These are phyloP conservation scores for Tor tambroides DNA, from an alignment of 2,113 vertebrate genomes.

Conservation along the genomic window DNA sequence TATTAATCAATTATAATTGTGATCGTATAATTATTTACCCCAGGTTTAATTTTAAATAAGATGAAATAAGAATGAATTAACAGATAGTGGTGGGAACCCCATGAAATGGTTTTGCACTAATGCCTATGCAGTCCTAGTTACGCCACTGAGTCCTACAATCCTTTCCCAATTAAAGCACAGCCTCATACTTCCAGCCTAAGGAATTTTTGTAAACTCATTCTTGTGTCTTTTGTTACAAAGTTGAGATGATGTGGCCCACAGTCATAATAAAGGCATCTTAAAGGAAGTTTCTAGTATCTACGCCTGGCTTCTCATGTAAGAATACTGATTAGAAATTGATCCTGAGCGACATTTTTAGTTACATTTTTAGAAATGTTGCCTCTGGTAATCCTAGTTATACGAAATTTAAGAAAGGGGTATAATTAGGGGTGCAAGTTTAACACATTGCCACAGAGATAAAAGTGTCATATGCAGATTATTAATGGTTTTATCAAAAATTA, in stretches of 20 bases:
- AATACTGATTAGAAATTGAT: background rate
- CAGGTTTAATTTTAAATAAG: background rate
- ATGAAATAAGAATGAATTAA: background rate
- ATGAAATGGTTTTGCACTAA: background rate
- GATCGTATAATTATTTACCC: background rate
- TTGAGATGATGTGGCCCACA: background rate
- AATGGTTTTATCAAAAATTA: too few species aligned
- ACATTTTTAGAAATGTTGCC: background rate
- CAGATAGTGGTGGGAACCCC: background rate
- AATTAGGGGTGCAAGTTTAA: slow-evolving; percentile 28
- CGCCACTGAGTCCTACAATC: background rate
- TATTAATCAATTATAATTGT: too few species aligned
- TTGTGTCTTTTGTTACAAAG: background rate
- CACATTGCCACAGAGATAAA: slow-evolving; percentile 24
- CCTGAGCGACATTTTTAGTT: background rate
- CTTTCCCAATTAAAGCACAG: background rate
- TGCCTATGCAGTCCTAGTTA: background rate
- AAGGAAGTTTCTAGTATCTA: background rate
- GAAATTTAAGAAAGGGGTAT: background rate
- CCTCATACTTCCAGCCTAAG: slow-evolving; percentile 3
- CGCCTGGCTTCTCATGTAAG: background rate
- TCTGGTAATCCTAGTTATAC: background rate
- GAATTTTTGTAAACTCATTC: background rate
- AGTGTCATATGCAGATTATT: slow-evolving; percentile 44
- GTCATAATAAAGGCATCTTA: background rate